phyloP scores from a whole-genome alignment of 2,797 vertebrate genomes.

The Xenopus petersii region DNA sequence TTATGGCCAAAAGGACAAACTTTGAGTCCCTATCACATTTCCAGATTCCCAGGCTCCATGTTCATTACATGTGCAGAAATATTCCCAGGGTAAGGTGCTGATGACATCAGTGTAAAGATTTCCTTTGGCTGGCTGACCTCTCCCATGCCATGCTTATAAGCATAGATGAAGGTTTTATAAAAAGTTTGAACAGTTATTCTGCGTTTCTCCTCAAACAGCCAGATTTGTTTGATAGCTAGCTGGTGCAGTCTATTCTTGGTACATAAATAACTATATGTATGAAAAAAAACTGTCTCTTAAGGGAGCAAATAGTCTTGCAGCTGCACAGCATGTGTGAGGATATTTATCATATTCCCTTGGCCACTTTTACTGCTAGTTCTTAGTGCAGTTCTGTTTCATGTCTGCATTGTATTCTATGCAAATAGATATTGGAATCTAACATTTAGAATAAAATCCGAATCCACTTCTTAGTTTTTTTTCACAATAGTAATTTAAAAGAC shows the following conservation, averaged over 20 bases:
- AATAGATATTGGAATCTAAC: not conserved
- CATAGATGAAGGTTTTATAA: conserved; percentile 39
- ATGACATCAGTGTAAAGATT: conserved; percentile 45
- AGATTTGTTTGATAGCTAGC: conserved; percentile 13
- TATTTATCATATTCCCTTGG: not conserved
- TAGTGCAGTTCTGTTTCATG: not conserved
- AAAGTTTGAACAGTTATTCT: conserved; percentile 27
- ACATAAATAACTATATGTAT: conserved; percentile 6
- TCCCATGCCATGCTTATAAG: conserved; percentile 48
- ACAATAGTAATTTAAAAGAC: too few species aligned
- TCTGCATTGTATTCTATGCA: not conserved
- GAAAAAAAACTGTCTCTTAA: not conserved
- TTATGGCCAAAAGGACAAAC: conserved; percentile 33
- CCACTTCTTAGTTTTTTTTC: too few species aligned
- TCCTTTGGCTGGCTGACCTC: conserved; percentile 45
- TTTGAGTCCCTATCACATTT: conserved; percentile 46
- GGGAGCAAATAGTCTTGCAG: conserved; percentile 7
- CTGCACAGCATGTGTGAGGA: conserved; percentile 12
- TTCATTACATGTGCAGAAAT: conserved; percentile 46
- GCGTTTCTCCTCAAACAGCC: conserved; percentile 19
- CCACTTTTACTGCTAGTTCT: not conserved
- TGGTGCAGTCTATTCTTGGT: conserved; percentile 11
- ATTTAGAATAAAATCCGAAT: too few species aligned
- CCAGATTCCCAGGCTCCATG: conserved; percentile 49
- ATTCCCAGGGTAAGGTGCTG: conserved; percentile 49